Conservation (phyloP, 1,140 invertebrate genomes). For the Delia radicum region DNA sequence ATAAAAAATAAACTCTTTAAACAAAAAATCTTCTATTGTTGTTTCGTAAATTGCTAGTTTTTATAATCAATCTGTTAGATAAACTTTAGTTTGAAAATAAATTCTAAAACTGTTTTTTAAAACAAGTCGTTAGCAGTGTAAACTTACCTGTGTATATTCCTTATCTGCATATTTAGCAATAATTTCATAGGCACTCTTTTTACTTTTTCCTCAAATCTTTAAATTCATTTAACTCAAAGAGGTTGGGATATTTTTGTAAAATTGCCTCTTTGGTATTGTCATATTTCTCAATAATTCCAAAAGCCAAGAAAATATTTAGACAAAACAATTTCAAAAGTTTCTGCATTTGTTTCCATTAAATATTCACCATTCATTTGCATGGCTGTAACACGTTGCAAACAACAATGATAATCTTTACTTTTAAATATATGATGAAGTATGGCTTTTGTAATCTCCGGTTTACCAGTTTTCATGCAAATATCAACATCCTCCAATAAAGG, state of each 20-base stretch:
- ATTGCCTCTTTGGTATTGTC: slow-evolving; percentile 72
- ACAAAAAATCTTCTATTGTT: too few relatives aligned
- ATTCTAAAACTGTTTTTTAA: too few relatives aligned
- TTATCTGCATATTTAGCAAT: slow-evolving; percentile 81
- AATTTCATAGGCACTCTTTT: slow-evolving; percentile 64
- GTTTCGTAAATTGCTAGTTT: too few relatives aligned
- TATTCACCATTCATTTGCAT: slow-evolving; percentile 45
- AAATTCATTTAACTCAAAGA: slow-evolving; percentile 63
- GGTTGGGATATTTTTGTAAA: slow-evolving; percentile 68
- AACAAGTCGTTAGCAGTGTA: too few relatives aligned
- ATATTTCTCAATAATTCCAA: slow-evolving; percentile 38
- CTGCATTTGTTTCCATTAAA: slow-evolving; percentile 43
- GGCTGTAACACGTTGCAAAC: slow-evolving; percentile 42
- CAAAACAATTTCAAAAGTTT: slow-evolving; percentile 35
- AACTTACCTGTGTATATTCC: slow-evolving; percentile 76
- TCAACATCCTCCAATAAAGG: slow-evolving; percentile 58
- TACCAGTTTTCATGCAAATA: slow-evolving; percentile 63
- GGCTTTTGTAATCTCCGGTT: slow-evolving; percentile 62
- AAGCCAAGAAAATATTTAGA: slow-evolving; percentile 36
- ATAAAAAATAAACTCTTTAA: too few relatives aligned
- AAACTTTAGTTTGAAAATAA: too few relatives aligned
- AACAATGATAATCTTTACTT: slow-evolving; percentile 47
- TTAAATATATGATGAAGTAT: slow-evolving; percentile 60
- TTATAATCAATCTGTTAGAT: too few relatives aligned
- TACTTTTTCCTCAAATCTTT: slow-evolving; percentile 56